phyloP scores from a whole-genome alignment of 2,888 invertebrate genomes.

The Mesoligia furuncula region DNA sequence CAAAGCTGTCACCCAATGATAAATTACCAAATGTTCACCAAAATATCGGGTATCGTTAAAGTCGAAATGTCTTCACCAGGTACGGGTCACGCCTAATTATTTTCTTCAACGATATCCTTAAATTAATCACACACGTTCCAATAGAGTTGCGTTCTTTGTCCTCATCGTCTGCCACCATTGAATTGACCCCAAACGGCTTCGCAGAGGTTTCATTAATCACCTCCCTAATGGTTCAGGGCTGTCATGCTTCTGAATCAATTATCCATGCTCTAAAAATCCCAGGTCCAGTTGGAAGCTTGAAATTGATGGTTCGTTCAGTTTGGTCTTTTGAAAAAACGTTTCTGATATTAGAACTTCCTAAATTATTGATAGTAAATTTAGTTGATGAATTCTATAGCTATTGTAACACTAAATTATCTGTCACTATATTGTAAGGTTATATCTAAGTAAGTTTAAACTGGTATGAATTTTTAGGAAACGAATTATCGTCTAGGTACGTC shows the following conservation, averaged over 20 bases:
- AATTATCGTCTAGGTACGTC: slow-evolving; percentile 11
- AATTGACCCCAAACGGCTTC: slow-evolving; percentile 53
- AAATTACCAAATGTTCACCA: background rate
- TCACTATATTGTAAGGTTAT: background rate
- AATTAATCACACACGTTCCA: slow-evolving; percentile 58
- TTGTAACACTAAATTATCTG: background rate
- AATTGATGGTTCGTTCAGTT: slow-evolving; percentile 32
- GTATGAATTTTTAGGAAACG: background rate
- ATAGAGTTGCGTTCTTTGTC: slow-evolving; percentile 42
- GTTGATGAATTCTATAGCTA: background rate
- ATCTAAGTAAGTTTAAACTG: background rate
- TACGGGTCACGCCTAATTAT: slow-evolving; percentile 38
- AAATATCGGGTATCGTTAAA: background rate
- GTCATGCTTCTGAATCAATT: slow-evolving; percentile 50
- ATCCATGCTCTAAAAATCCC: slow-evolving; percentile 41
- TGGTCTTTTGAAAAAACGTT: slow-evolving; percentile 7
- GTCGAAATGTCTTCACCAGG: slow-evolving; percentile 25
- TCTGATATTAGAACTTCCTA: background rate
- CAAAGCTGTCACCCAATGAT: background rate
- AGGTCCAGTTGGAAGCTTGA: slow-evolving; percentile 24
- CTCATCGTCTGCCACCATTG: slow-evolving; percentile 35
- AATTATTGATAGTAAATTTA: slow-evolving; percentile 1
- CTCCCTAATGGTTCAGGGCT: slow-evolving; percentile 39
- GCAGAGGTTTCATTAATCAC: slow-evolving; percentile 62
- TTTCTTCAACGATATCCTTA: slow-evolving; percentile 45